Evolutionary conservation across 2,797 vertebrate species (phyloP).

Genomic region (Manis pentadactyla): DNA sequence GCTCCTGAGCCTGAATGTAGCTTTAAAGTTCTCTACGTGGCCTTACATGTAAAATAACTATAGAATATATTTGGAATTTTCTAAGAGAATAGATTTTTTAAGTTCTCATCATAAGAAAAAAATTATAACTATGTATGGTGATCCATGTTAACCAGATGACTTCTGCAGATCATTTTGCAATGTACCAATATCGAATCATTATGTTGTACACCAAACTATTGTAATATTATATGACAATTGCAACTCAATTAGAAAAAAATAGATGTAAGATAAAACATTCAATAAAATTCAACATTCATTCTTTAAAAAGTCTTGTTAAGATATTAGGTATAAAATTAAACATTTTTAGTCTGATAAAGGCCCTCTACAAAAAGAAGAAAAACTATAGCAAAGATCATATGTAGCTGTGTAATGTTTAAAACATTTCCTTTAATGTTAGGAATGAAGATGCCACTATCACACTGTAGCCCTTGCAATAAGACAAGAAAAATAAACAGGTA

Average conservation of each 20-base stretch:
- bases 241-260: neutral
- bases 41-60: neutral
- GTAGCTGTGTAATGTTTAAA: conserved; percentile 44
- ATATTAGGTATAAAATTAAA: conserved; percentile 27
- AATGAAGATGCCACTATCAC: neutral
- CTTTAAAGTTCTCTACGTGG: neutral
- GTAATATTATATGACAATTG: neutral
- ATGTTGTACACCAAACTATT: neutral
- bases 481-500: conserved; percentile 56
- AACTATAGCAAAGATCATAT: neutral
- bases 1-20: neutral
- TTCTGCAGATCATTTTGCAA: neutral
- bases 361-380: conserved; percentile 36
- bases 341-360: conserved; percentile 26
- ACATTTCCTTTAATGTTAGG: neutral
- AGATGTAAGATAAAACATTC: neutral
- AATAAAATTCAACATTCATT: neutral
- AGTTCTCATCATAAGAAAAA: neutral
- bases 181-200: neutral
- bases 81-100: neutral
- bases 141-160: neutral
- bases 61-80: neutral
- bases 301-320: neutral
- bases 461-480: neutral
- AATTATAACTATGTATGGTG: neutral